Conservation (phyloP, 1,140 invertebrate species). For the Conus ventricosus region DNA sequence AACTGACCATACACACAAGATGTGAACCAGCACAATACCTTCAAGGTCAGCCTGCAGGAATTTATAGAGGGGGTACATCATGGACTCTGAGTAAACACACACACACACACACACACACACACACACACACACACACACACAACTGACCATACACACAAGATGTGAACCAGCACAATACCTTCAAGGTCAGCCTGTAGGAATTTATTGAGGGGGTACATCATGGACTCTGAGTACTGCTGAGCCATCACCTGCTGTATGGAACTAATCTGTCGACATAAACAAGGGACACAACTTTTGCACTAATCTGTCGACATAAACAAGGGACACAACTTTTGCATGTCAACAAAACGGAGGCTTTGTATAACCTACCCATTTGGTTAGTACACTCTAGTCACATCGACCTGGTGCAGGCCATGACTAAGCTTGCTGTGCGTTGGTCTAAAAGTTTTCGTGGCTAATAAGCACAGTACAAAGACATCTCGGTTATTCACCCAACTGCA, state of each 20-base stretch:
- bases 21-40: not conserved
- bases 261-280: conserved; percentile 70
- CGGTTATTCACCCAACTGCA: too few relatives aligned
- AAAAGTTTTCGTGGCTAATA: too few relatives aligned
- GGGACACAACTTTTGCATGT: too few relatives aligned
- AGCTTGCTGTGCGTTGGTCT: too few relatives aligned
- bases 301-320: too few relatives aligned
- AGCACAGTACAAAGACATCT: too few relatives aligned
- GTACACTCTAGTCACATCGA: too few relatives aligned
- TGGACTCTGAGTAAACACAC: conserved; percentile 71
- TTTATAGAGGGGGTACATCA: conserved; percentile 75
- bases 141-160: not conserved
- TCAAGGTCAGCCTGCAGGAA: conserved; percentile 73
- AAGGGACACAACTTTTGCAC: not conserved
- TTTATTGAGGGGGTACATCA: conserved; percentile 76
- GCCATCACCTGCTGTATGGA: conserved; percentile 76
- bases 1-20: not conserved
- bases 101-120: not conserved
- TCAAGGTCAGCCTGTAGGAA: conserved; percentile 75
- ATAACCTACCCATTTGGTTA: too few relatives aligned
- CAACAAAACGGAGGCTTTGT: too few relatives aligned
- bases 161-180: conserved; percentile 57
- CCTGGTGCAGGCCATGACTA: too few relatives aligned
- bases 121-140: not conserved
- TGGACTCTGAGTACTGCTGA: conserved; percentile 75